Evolutionary conservation across 2,113 vertebrate species (phyloP).

Genomic region (Rousettus leschenaultii): DNA sequence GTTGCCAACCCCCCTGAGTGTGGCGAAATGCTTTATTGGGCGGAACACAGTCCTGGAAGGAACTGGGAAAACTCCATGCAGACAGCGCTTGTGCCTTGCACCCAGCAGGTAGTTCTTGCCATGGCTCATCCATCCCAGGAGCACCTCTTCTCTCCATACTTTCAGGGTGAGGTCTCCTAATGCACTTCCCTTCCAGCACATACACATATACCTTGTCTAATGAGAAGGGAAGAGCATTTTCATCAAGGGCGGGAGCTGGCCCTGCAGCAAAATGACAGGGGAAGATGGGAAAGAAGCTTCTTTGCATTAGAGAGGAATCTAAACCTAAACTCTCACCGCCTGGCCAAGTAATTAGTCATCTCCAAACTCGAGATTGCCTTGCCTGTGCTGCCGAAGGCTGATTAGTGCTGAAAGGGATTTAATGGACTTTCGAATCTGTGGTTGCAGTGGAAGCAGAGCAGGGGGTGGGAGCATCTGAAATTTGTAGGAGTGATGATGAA

Average conservation of each 20-base stretch:
- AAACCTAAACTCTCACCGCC: not conserved
- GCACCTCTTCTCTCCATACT: not conserved
- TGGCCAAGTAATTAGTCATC: constrained; percentile 40
- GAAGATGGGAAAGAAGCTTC: not conserved
- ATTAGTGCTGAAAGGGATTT: constrained; percentile 24
- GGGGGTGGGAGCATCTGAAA: not conserved
- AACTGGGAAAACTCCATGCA: constrained; percentile 42
- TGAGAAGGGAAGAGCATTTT: not conserved
- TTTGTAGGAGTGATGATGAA: not conserved
- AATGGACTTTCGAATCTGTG: constrained; percentile 22
- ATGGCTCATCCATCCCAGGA: not conserved
- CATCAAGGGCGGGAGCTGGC: not conserved
- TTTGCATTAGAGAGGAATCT: constrained; percentile 36
- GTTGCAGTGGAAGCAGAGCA: not conserved
- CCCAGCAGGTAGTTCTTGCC: constrained; percentile 3
- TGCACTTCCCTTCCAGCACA: not conserved
- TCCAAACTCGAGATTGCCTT: constrained; percentile 1
- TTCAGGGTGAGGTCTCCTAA: constrained; percentile 1
- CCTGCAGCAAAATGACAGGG: not conserved
- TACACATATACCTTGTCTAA: not conserved
- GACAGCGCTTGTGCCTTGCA: constrained; percentile 15
- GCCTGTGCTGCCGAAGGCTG: not conserved
- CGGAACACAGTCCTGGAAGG: constrained; percentile 45
- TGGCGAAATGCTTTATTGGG: constrained; percentile 62
- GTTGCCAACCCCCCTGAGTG: constrained; percentile 34